Evolutionary conservation across 2,113 vertebrate genomes (phyloP).

Genomic region (Orycteropus afer): DNA sequence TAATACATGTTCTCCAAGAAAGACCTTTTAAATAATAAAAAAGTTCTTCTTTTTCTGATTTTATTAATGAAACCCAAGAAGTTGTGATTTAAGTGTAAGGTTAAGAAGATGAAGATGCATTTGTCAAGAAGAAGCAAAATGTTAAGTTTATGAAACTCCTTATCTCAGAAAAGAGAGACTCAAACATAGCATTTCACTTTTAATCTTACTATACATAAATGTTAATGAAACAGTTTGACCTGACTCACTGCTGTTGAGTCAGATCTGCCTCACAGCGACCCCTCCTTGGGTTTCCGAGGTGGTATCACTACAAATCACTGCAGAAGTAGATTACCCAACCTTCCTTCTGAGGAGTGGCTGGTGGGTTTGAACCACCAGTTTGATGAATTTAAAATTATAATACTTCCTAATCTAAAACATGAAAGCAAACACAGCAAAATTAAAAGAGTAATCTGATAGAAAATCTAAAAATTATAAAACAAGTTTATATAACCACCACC

Average conservation of each 20-base stretch:
- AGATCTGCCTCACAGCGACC: no score
- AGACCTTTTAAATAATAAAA: background rate
- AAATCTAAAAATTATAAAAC: background rate
- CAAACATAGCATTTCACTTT: background rate
- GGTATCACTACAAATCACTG: no score
- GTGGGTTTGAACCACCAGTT: background rate
- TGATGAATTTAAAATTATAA: background rate
- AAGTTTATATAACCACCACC: background rate
- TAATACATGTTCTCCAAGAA: background rate
- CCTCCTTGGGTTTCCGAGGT: no score
- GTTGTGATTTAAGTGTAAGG: background rate
- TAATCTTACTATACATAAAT: background rate
- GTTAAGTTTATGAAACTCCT: background rate
- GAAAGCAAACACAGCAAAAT: background rate
- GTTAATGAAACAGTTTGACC: no score
- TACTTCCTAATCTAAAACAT: background rate
- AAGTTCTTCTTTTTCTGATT: background rate
- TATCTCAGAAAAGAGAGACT: background rate
- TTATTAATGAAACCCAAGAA: background rate
- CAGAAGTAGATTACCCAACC: no score
- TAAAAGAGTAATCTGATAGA: background rate
- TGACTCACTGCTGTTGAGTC: no score
- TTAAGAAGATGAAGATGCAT: background rate
- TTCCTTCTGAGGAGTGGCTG: no score
- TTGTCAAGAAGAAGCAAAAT: background rate